Conservation (phyloP, 2,888 invertebrate genomes). For the Lasioglossum pauxillum region DNA sequence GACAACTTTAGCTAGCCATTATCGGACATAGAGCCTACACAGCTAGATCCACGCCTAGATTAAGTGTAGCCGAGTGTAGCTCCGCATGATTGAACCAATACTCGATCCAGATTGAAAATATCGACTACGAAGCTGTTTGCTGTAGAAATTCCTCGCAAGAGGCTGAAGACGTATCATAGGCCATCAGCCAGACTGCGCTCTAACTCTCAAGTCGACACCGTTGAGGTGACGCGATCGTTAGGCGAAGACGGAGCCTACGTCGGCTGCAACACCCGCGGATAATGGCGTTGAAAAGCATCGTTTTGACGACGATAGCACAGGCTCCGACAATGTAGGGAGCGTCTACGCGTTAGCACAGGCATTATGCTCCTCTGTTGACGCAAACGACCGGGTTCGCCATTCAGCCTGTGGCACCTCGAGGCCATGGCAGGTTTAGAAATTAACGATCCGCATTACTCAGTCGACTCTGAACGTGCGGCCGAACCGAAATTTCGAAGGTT, state of each 20-base stretch:
- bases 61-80: background rate
- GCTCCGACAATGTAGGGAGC: slow-evolving; percentile 5
- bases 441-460: background rate
- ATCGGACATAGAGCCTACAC: no score
- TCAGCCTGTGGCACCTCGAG: background rate
- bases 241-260: slow-evolving; percentile 21
- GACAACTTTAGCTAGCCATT: no score
- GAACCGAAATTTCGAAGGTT: background rate
- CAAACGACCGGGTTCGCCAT: slow-evolving; percentile 18
- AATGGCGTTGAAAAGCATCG: slow-evolving; percentile 50
- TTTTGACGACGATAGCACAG: slow-evolving; percentile 16
- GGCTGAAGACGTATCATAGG: background rate
- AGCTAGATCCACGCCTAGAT: background rate
- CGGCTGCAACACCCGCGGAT: slow-evolving; percentile 39
- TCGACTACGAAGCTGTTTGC: background rate
- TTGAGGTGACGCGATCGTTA: slow-evolving; percentile 20
- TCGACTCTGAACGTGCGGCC: background rate
- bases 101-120: background rate
- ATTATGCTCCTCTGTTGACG: slow-evolving; percentile 19
- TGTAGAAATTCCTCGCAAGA: background rate
- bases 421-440: slow-evolving; percentile 14
- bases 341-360: slow-evolving; percentile 2
- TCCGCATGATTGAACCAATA: background rate
- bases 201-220: background rate
- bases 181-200: background rate